These are phyloP conservation scores for Chaetorhynchus papuensis DNA, from an alignment of 2,113 vertebrate species.

Conservation along the genomic window DNA sequence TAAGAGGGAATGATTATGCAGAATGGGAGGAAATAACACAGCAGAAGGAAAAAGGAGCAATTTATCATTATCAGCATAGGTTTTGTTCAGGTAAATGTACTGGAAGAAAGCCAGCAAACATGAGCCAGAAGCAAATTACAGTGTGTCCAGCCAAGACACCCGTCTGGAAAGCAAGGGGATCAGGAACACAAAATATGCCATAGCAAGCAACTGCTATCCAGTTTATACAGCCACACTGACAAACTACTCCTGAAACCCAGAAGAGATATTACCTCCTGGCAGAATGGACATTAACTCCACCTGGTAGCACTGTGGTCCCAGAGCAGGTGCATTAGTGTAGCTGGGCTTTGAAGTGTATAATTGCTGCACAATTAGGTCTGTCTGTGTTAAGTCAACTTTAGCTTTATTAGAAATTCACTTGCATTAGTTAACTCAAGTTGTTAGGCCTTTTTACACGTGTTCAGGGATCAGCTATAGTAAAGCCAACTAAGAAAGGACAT, in stretches of 20 bases:
- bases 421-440: neutral
- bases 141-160: neutral
- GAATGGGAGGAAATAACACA: neutral
- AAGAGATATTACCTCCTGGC: neutral
- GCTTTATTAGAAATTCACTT: neutral
- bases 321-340: rapidly evolving
- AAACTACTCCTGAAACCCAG: neutral
- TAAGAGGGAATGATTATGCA: neutral
- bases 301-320: neutral
- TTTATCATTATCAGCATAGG: neutral
- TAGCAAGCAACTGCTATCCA: neutral
- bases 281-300: neutral
- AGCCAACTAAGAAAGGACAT: neutral
- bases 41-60: neutral
- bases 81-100: neutral
- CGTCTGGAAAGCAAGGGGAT: neutral
- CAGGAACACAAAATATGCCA: neutral
- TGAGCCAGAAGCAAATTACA: neutral
- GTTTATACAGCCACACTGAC: neutral
- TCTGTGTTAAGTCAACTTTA: neutral
- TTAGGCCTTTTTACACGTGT: neutral
- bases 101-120: neutral
- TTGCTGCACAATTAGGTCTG: neutral
- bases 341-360: neutral
- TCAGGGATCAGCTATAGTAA: neutral